Evolutionary conservation across 2,113 vertebrate species (phyloP).

Genomic region (Podarcis muralis): DNA sequence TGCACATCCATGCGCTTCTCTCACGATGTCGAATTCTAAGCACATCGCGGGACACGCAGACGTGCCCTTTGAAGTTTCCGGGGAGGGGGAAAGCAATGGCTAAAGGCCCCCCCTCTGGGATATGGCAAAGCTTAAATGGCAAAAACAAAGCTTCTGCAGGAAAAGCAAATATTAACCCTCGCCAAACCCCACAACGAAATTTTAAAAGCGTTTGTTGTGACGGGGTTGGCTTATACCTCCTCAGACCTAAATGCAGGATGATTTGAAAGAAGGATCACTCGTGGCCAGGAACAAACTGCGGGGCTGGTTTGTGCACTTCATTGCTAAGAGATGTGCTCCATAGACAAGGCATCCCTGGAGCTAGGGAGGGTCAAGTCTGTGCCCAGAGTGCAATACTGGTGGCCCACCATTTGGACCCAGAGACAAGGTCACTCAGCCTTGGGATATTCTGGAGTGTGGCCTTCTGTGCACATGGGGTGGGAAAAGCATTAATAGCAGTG

Average conservation of each 20-base stretch:
- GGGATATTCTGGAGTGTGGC: neutral
- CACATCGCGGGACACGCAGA: neutral
- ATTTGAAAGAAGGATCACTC: neutral
- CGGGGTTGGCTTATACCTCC: no score
- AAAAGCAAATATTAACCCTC: neutral
- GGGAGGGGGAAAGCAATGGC: no score
- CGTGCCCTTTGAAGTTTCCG: neutral
- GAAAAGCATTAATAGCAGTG: neutral
- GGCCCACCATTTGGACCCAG: neutral
- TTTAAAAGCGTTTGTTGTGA: no score
- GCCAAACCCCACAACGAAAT: neutral
- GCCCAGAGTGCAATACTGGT: neutral
- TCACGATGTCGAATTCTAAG: neutral
- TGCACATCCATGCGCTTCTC: neutral
- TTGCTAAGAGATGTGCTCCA: no score
- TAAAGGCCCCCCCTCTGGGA: accelerated
- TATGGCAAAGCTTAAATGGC: neutral
- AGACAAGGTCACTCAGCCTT: neutral
- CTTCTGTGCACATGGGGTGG: neutral
- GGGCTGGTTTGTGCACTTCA: neutral
- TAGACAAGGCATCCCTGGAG: neutral
- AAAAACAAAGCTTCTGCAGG: neutral
- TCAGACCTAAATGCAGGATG: neutral
- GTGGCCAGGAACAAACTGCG: neutral
- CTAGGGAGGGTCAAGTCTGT: neutral